These are phyloP conservation scores for Meiosimyza platycephala DNA, from an alignment of 2,888 invertebrate genomes.

Conservation along the genomic window DNA sequence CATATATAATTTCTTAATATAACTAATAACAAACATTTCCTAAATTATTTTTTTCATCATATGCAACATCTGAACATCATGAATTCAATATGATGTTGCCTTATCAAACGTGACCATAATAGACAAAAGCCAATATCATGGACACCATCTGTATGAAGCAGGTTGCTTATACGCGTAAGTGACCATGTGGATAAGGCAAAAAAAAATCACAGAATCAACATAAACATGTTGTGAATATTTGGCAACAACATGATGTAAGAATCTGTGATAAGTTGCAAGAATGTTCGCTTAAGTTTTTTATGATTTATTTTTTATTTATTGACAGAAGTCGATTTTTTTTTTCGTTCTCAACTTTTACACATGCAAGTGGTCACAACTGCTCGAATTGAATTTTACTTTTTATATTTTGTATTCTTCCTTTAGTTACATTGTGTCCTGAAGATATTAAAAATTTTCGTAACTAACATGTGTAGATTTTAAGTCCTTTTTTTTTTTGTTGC, in stretches of 20 bases:
- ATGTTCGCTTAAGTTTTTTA: too few species aligned
- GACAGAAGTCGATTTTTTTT: too few species aligned
- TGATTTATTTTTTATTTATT: too few species aligned
- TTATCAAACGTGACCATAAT: constrained; percentile 44
- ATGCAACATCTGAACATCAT: too few species aligned
- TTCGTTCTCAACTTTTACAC: too few species aligned
- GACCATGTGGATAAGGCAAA: neutral
- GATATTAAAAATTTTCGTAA: constrained; percentile 21
- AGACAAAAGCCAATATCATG: constrained; percentile 15
- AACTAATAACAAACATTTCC: too few species aligned
- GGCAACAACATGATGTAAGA: too few species aligned
- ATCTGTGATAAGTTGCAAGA: too few species aligned
- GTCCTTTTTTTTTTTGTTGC: neutral
- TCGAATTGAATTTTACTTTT: neutral
- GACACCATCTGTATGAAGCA: constrained; percentile 27
- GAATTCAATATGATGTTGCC: constrained; percentile 9
- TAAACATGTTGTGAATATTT: constrained; percentile 28
- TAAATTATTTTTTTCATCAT: too few species aligned
- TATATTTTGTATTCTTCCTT: neutral
- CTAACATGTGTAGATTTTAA: constrained; percentile 4
- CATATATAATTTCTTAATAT: too few species aligned
- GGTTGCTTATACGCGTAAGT: neutral
- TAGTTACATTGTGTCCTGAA: neutral
- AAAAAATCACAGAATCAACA: neutral
- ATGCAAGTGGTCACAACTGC: neutral